phyloP scores from a whole-genome alignment of 2,113 vertebrate species.

The Passer domesticus region DNA sequence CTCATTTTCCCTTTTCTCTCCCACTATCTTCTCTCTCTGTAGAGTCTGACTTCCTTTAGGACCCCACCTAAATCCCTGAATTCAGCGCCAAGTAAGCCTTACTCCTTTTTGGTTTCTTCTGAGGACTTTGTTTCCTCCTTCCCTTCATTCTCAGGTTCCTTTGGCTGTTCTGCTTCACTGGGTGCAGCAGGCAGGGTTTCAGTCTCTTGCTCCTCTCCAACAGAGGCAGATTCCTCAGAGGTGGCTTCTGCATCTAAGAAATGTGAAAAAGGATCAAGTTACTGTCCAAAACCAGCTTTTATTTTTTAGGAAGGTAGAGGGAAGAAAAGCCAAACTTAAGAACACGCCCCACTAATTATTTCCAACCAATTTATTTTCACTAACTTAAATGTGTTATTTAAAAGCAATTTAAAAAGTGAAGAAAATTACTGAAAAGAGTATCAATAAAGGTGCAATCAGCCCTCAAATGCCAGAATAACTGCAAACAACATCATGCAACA shows the following conservation, averaged over 20 bases:
- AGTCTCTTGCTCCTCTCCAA: constrained; percentile 81
- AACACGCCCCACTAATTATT: neutral
- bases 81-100: constrained; percentile 52
- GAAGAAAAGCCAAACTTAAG: neutral
- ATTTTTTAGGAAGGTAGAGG: neutral
- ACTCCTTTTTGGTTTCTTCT: constrained; percentile 87
- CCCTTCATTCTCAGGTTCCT: constrained; percentile 70
- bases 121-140: constrained; percentile 77
- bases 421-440: neutral
- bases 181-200: constrained; percentile 77
- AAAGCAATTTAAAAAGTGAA: neutral
- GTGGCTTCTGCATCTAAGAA: constrained; percentile 80
- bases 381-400: neutral
- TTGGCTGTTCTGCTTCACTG: constrained; percentile 74
- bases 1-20: neutral
- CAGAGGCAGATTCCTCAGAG: constrained; percentile 86
- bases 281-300: neutral
- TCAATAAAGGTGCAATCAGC: neutral
- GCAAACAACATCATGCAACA: neutral
- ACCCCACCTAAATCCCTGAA: neutral
- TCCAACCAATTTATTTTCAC: neutral
- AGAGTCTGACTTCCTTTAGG: neutral
- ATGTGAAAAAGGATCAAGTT: neutral
- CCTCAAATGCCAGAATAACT: neutral
- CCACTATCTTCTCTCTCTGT: neutral